Evolutionary conservation across 2,888 invertebrate species (phyloP).

Genomic region (Parthenolecanium corni): DNA sequence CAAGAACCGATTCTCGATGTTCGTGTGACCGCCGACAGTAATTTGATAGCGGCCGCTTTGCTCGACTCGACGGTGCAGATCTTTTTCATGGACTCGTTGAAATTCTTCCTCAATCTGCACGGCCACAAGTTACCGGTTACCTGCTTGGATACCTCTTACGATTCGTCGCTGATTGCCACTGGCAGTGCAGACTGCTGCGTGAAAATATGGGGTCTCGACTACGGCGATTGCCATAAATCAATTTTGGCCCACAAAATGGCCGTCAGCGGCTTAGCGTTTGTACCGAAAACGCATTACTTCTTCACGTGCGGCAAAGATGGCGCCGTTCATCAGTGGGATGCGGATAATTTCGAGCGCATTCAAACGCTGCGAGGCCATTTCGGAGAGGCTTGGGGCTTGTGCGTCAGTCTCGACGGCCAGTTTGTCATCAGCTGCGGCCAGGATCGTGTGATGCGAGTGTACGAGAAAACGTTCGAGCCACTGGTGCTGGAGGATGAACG

Average conservation of each 20-base stretch:
- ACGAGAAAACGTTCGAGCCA: constrained; percentile 73
- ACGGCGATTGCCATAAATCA: constrained; percentile 94
- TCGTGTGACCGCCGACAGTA: constrained; percentile 69
- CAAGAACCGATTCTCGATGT: constrained; percentile 79
- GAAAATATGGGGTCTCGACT: constrained; percentile 97
- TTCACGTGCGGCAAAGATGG: constrained; percentile 91
- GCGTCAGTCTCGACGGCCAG: constrained; percentile 69
- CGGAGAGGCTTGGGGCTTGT: constrained; percentile 62
- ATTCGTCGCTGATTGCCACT: constrained; percentile 74
- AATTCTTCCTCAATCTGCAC: constrained; percentile 87
- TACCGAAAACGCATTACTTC: constrained; percentile 82
- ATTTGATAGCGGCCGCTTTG: constrained; percentile 77
- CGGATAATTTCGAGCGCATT: constrained; percentile 79
- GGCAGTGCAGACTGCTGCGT: constrained; percentile 92
- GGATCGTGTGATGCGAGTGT: constrained; percentile 76
- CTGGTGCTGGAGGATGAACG: constrained; percentile 84
- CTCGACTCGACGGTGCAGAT: constrained; percentile 90
- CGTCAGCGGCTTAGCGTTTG: constrained; percentile 76
- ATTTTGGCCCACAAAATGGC: constrained; percentile 95
- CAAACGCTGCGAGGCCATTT: constrained; percentile 77
- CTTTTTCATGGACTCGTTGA: constrained; percentile 86
- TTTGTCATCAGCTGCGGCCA: constrained; percentile 69
- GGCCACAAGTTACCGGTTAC: constrained; percentile 92
- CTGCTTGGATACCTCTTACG: constrained; percentile 84
- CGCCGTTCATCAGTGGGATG: constrained; percentile 94